Conservation (phyloP, 2,888 invertebrate genomes). For the Catocala nupta region DNA sequence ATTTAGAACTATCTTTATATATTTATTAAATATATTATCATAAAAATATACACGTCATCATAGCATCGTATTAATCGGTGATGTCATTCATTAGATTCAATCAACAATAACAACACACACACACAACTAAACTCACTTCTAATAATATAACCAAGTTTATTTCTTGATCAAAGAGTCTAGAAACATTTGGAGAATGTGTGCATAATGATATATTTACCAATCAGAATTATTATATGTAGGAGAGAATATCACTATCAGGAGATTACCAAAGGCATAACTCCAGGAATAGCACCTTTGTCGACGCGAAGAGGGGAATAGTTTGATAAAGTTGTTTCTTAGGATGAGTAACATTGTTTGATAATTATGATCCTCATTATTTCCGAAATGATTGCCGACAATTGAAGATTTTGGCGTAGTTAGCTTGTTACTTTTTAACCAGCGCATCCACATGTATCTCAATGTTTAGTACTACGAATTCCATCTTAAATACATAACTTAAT, state of each 20-base stretch:
- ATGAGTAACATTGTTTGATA: constrained; percentile 46
- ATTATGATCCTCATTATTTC: background rate
- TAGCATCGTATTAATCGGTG: too few relatives aligned
- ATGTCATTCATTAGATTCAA: too few relatives aligned
- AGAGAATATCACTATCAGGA: constrained; percentile 22
- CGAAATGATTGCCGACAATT: too few relatives aligned
- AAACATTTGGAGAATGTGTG: background rate
- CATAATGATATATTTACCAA: constrained; percentile 21
- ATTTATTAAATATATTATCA: too few relatives aligned
- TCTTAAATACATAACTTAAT: too few relatives aligned
- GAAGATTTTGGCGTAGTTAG: too few relatives aligned
- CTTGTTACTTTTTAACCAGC: too few relatives aligned
- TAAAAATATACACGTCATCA: too few relatives aligned
- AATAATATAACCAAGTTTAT: constrained; percentile 2
- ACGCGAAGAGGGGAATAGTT: constrained; percentile 49
- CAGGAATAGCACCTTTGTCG: constrained; percentile 46
- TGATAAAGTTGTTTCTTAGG: constrained; percentile 42
- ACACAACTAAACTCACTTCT: background rate
- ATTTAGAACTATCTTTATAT: too few relatives aligned
- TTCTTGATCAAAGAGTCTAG: constrained; percentile 7
- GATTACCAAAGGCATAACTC: constrained; percentile 42
- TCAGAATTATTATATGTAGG: constrained; percentile 13
- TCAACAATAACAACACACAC: too few relatives aligned
- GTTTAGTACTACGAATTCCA: too few relatives aligned
- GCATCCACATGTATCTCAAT: too few relatives aligned